phyloP scores from a whole-genome alignment of 2,113 vertebrate genomes.

The Anarhynchus alexandrinus region DNA sequence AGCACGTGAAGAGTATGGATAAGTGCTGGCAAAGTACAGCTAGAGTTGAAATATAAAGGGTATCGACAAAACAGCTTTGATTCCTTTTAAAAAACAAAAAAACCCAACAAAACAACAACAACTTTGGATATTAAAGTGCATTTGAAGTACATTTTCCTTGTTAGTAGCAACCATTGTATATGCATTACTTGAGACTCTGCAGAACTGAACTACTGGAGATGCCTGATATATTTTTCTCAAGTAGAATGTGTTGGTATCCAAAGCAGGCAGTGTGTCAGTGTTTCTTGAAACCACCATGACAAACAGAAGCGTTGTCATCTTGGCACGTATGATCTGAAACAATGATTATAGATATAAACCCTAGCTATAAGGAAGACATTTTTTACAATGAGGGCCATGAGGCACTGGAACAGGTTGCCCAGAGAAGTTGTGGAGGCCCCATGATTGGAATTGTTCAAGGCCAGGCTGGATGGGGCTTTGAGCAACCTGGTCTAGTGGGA shows the following conservation, averaged over 20 bases:
- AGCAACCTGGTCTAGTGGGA: not conserved
- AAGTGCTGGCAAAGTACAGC: not conserved
- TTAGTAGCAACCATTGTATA: not conserved
- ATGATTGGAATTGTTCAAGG: not conserved
- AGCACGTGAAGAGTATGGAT: not conserved
- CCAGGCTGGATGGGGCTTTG: not conserved
- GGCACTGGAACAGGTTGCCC: not conserved
- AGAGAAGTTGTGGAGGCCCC: not conserved
- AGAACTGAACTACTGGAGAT: not conserved
- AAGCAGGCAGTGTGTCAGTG: not conserved
- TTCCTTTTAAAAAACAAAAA: too few species aligned
- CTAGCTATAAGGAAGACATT: not conserved
- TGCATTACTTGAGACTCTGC: not conserved
- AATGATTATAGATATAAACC: not conserved
- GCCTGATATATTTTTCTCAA: fast-evolving
- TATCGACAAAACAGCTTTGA: not conserved
- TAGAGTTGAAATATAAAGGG: not conserved
- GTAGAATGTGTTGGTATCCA: not conserved
- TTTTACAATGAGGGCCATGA: not conserved
- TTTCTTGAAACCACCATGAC: not conserved
- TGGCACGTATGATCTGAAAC: not conserved
- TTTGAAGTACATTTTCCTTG: not conserved
- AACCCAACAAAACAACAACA: too few species aligned
- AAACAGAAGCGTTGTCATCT: not conserved
- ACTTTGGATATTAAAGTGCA: not conserved